phyloP scores from a whole-genome alignment of 2,113 vertebrate genomes.

The Mormoops blainvillei region DNA sequence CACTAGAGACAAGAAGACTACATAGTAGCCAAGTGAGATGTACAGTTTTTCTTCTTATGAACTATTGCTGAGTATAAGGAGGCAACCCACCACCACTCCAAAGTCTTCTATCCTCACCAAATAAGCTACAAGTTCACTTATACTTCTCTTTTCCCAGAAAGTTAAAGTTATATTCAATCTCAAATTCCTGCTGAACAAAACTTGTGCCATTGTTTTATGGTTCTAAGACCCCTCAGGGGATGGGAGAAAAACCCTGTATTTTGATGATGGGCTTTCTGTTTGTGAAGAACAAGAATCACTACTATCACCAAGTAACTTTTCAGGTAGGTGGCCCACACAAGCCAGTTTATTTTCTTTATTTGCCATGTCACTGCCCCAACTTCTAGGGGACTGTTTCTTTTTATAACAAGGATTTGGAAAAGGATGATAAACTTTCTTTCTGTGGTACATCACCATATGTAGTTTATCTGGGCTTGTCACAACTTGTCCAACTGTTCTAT shows the following conservation, averaged over 20 bases:
- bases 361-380: too few species aligned
- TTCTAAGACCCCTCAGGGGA: conserved; percentile 74
- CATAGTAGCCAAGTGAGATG: too few species aligned
- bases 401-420: conserved; percentile 78
- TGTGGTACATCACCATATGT: conserved; percentile 78
- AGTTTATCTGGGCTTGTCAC: conserved; percentile 77
- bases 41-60: conserved; percentile 86
- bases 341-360: too few species aligned
- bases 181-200: conserved; percentile 92
- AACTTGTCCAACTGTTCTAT: conserved; percentile 80
- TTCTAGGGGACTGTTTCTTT: conserved; percentile 74
- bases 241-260: conserved; percentile 78
- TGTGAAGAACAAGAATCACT: conserved; percentile 83
- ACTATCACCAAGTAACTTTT: background rate
- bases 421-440: conserved; percentile 77
- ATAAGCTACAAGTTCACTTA: conserved; percentile 91
- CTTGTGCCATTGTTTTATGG: conserved; percentile 86
- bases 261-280: conserved; percentile 83
- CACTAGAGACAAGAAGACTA: too few species aligned
- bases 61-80: conserved; percentile 92
- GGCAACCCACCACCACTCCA: conserved; percentile 92
- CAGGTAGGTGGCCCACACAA: too few species aligned
- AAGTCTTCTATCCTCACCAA: conserved; percentile 92
- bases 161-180: conserved; percentile 91
- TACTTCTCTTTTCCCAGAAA: conserved; percentile 86